Conservation (phyloP, 2,888 invertebrate genomes). For the Troglohyphantes excavatus region DNA sequence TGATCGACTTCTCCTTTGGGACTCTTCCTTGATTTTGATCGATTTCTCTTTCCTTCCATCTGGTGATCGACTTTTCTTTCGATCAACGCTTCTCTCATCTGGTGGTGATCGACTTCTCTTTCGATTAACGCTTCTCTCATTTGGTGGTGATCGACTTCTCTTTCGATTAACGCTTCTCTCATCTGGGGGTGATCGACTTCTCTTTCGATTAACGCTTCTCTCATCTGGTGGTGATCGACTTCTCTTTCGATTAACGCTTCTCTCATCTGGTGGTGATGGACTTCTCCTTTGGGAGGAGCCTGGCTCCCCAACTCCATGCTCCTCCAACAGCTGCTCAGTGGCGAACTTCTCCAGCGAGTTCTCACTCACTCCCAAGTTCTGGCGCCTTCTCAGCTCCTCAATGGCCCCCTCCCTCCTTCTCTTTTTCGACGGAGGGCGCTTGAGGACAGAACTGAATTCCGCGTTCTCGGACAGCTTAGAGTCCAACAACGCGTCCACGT, state of each 20-base stretch:
- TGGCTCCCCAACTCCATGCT: neutral
- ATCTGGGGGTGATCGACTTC: neutral
- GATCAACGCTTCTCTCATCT: neutral
- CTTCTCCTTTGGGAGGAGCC: neutral
- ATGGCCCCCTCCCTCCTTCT: conserved; percentile 14
- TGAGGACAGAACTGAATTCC: conserved; percentile 8
- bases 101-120: conserved; percentile 13
- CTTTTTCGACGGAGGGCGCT: conserved; percentile 27
- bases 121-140: conserved; percentile 40
- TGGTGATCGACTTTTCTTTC: too few species aligned
- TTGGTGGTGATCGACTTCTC: neutral
- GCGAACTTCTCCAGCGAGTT: conserved; percentile 51
- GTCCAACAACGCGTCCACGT: conserved; percentile 63
- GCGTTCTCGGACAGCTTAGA: conserved; percentile 53
- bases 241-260: too few species aligned
- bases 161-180: conserved; percentile 15
- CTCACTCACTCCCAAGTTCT: conserved; percentile 23
- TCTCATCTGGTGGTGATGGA: neutral
- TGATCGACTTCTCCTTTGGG: neutral
- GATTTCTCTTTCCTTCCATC: too few species aligned
- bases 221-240: too few species aligned
- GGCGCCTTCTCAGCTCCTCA: conserved; percentile 10
- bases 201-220: too few species aligned
- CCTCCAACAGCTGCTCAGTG: conserved; percentile 53
- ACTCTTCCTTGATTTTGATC: neutral